Conservation (phyloP, 2,888 invertebrate genomes). For the Phortica magna region DNA sequence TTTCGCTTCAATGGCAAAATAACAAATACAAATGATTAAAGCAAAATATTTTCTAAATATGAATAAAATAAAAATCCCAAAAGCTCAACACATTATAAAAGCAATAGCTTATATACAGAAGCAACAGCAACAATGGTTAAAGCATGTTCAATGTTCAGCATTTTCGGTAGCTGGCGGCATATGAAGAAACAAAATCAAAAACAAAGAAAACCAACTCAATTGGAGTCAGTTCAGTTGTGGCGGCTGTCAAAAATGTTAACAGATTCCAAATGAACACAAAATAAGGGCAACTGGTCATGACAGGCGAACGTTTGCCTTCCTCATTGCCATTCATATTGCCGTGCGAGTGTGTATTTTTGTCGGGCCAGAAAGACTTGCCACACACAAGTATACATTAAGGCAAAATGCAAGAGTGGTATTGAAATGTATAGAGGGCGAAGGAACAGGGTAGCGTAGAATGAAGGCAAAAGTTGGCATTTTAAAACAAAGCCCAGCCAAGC, state of each 20-base stretch:
- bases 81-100: not conserved
- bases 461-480: slow-evolving; percentile 13
- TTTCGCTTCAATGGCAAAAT: no score
- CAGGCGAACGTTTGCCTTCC: slow-evolving; percentile 46
- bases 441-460: not conserved
- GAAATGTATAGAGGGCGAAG: not conserved
- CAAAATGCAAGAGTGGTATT: no score
- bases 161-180: not conserved
- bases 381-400: slow-evolving; percentile 30
- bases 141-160: not conserved
- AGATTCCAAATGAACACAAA: slow-evolving; percentile 44
- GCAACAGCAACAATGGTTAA: not conserved
- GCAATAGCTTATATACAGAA: not conserved
- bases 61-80: no score
- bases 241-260: slow-evolving; percentile 46
- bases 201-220: not conserved
- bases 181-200: not conserved
- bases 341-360: slow-evolving; percentile 27
- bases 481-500: slow-evolving; percentile 25
- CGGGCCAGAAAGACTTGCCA: slow-evolving; percentile 28
- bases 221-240: not conserved
- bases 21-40: no score
- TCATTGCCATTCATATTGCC: slow-evolving; percentile 12
- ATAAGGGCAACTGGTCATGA: slow-evolving; percentile 58
- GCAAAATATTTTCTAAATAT: no score